phyloP scores from a whole-genome alignment of 37 sponge, comb jelly and placozoan genomes.

The Mnemiopsis leidyi region DNA sequence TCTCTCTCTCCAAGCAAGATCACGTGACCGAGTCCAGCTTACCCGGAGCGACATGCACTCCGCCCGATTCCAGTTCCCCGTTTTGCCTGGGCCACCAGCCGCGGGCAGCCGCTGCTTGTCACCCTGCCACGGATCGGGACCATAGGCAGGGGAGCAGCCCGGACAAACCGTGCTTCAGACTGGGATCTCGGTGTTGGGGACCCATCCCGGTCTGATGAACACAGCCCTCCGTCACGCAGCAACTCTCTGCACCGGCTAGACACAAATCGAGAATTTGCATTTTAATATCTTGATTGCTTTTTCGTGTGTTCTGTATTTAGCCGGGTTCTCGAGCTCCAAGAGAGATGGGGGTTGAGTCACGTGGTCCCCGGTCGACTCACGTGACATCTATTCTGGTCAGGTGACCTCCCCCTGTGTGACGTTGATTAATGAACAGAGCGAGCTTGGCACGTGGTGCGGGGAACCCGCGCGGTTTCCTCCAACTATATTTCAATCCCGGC shows the following conservation, averaged over 20 bases:
- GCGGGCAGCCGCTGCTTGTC: not conserved
- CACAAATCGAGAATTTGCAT: constrained; percentile 61
- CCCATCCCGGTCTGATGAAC: too few relatives aligned
- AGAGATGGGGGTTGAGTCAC: constrained; percentile 49
- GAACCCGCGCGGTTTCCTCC: constrained; percentile 24
- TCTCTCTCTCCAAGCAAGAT: not conserved
- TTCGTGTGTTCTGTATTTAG: constrained; percentile 66
- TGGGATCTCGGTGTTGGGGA: too few relatives aligned
- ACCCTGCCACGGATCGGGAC: not conserved
- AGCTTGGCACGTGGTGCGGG: constrained; percentile 27
- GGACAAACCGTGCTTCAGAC: not conserved
- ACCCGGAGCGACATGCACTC: not conserved
- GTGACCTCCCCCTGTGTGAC: constrained; percentile 41
- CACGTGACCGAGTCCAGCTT: not conserved
- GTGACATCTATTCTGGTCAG: not conserved
- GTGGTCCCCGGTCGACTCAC: not conserved
- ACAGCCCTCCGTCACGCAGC: not conserved
- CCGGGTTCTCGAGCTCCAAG: constrained; percentile 5
- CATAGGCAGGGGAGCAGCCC: not conserved
- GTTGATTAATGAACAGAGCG: constrained; percentile 60
- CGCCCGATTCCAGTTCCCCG: not conserved
- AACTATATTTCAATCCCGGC: constrained; percentile 28
- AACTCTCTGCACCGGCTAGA: not conserved
- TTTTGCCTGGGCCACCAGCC: too few relatives aligned
- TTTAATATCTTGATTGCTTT: constrained; percentile 66